phyloP scores from a whole-genome alignment of 2,888 invertebrate species.

The Megaustenia siamemsis region DNA sequence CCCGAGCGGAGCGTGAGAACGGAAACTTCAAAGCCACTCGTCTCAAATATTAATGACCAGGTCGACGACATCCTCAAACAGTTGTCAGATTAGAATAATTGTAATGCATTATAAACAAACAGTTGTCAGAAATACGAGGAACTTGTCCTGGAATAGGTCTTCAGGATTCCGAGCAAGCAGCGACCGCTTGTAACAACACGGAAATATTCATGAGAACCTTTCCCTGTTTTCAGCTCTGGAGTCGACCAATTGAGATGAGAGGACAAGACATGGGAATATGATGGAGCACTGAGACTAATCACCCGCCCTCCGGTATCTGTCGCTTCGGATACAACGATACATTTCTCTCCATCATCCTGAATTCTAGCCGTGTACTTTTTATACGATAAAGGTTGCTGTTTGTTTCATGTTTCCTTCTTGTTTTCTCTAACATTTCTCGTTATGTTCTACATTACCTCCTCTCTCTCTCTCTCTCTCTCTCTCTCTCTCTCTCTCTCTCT shows the following conservation, averaged over 20 bases:
- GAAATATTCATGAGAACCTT: slow-evolving; percentile 46
- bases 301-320: not conserved
- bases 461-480: not conserved
- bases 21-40: slow-evolving; percentile 8
- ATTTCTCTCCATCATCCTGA: not conserved
- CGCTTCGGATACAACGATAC: not conserved
- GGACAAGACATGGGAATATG: slow-evolving; percentile 40
- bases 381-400: not conserved
- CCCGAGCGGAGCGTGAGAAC: not conserved
- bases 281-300: slow-evolving; percentile 33
- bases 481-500: slow-evolving; percentile 16
- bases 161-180: not conserved
- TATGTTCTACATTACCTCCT: not conserved
- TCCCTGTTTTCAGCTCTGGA: slow-evolving; percentile 5
- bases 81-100: slow-evolving; percentile 41
- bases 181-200: slow-evolving; percentile 14
- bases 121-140: slow-evolving; percentile 30
- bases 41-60: slow-evolving; percentile 33
- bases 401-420: not conserved
- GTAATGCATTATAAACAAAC: slow-evolving; percentile 48
- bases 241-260: slow-evolving; percentile 11
- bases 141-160: slow-evolving; percentile 23
- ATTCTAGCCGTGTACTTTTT: not conserved
- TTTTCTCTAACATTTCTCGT: not conserved
- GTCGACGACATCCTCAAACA: slow-evolving; percentile 20